Evolutionary conservation across 2,797 vertebrate species (phyloP).

Genomic region (Sphenodon punctatus): DNA sequence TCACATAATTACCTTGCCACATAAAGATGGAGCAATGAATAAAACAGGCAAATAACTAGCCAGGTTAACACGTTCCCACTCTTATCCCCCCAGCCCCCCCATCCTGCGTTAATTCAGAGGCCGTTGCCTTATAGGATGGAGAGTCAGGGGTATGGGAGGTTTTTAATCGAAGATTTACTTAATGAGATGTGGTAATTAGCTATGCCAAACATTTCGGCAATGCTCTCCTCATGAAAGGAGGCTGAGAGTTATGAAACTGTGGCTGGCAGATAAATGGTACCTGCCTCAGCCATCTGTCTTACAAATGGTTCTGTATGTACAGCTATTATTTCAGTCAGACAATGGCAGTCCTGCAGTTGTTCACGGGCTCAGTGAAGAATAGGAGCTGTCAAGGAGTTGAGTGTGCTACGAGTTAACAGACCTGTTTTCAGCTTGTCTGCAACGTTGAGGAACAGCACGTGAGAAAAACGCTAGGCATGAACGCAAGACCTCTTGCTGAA

Average conservation of each 20-base stretch:
- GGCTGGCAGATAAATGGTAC: constrained; percentile 60
- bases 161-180: constrained; percentile 11
- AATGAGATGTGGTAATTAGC: constrained; percentile 22
- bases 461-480: background rate
- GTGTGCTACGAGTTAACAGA: constrained; percentile 33
- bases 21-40: background rate
- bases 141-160: background rate
- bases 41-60: background rate
- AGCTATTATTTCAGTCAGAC: constrained; percentile 74
- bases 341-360: constrained; percentile 59
- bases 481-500: background rate
- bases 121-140: background rate
- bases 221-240: background rate
- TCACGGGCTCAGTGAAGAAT: constrained; percentile 67
- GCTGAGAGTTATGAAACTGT: constrained; percentile 43
- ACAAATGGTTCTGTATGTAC: constrained; percentile 67
- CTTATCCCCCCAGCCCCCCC: background rate
- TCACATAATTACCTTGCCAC: background rate
- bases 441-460: constrained; percentile 5
- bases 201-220: constrained; percentile 26
- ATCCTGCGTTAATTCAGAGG: background rate
- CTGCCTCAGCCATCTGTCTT: constrained; percentile 64
- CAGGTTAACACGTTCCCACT: background rate
- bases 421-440: constrained; percentile 49
- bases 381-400: constrained; percentile 53